Percentiles rank a stretch among this genome's conserved stretches.
Evolutionary conservation across 2,797 vertebrate genomes (phyloP).

Genomic region (Eidolon dupreanum): DNA sequence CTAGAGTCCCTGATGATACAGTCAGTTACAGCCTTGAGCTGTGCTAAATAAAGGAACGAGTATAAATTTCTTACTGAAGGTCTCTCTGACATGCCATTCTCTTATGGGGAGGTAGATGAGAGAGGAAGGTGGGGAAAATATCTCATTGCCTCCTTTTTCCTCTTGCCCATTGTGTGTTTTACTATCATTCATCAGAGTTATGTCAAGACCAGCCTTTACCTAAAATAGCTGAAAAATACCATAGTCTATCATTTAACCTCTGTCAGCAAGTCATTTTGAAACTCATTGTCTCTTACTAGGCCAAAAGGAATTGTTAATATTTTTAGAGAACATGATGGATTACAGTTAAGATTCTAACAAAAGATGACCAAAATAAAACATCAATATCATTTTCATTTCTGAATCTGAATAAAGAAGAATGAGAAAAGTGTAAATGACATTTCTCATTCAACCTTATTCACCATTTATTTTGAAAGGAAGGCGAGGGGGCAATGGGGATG

Average conservation of each 20-base stretch:
- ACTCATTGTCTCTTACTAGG: conserved; percentile 62
- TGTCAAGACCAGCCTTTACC: conserved; percentile 60
- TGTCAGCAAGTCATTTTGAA: conserved; percentile 47
- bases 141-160: conserved; percentile 43
- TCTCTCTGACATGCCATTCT: conserved; percentile 62
- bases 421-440: conserved; percentile 15
- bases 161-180: conserved; percentile 54
- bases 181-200: conserved; percentile 63
- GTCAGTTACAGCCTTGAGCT: conserved; percentile 67
- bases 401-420: background rate
- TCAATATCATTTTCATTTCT: conserved; percentile 61
- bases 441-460: conserved; percentile 60
- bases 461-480: conserved; percentile 46
- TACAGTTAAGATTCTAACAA: conserved; percentile 57
- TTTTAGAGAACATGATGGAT: conserved; percentile 46
- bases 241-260: conserved; percentile 66
- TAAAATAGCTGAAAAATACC: conserved; percentile 57
- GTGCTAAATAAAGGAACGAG: conserved; percentile 64
- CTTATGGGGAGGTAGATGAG: conserved; percentile 33
- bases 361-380: conserved; percentile 74
- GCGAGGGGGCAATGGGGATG: background rate
- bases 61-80: conserved; percentile 59
- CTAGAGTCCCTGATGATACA: conserved; percentile 59
- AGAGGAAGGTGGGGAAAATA: conserved; percentile 38
- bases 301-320: conserved; percentile 59